Conservation (phyloP, 2,888 invertebrate genomes). For the Dolomedes plantarius region DNA sequence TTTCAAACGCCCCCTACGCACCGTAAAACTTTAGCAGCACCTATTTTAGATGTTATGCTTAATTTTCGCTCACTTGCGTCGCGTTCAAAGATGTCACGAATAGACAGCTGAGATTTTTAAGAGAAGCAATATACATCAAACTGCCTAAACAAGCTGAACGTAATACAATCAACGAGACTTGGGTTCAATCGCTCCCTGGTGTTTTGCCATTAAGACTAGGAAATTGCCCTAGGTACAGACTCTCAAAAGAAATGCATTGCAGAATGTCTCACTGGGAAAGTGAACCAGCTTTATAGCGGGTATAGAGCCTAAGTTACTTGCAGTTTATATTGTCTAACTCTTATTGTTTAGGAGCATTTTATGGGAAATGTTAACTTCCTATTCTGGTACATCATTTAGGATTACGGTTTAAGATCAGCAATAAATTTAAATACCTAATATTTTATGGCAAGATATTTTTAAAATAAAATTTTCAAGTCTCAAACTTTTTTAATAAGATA, state of each 20-base stretch:
- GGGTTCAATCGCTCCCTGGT: conserved; percentile 19
- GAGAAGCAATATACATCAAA: conserved; percentile 12
- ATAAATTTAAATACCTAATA: no score
- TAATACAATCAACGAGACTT: conserved; percentile 32
- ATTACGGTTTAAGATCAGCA: background rate
- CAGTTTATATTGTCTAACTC: conserved; percentile 14
- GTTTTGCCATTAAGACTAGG: conserved; percentile 17
- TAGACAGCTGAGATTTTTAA: conserved; percentile 22
- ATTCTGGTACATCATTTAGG: background rate
- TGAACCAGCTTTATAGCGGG: background rate
- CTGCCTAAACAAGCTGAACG: background rate
- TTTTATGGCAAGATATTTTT: no score
- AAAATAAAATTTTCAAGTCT: no score
- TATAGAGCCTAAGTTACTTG: background rate
- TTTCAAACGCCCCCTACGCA: background rate
- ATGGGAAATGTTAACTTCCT: background rate
- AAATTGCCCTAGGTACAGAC: background rate
- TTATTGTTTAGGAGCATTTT: conserved; percentile 22
- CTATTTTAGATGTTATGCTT: conserved; percentile 13
- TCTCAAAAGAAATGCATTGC: background rate
- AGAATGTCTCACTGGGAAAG: conserved; percentile 1
- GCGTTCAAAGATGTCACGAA: background rate
- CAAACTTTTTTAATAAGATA: no score
- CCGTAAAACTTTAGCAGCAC: conserved; percentile 14
- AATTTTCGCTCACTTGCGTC: conserved; percentile 10